phyloP scores from a whole-genome alignment of 2,113 vertebrate species.

The Cavia aperea region DNA sequence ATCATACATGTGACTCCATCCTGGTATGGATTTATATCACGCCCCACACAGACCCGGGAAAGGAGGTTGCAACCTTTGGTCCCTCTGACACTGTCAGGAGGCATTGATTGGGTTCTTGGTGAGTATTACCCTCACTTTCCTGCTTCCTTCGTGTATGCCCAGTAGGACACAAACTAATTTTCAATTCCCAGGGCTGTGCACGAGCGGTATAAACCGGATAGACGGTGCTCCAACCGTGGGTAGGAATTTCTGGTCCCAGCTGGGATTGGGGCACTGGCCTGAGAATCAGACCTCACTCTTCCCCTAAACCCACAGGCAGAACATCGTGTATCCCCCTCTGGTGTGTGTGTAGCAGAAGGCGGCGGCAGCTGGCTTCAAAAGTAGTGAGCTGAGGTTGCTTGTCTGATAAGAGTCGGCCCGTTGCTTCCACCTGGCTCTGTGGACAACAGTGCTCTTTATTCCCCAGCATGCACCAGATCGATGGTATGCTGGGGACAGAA shows the following conservation, averaged over 20 bases:
- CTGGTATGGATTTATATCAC: constrained; percentile 80
- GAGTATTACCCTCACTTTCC: not conserved
- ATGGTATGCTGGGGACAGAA: constrained; percentile 77
- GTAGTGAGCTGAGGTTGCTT: constrained; percentile 73
- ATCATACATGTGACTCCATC: constrained; percentile 75
- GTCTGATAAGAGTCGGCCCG: constrained; percentile 71
- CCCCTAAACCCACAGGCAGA: constrained; percentile 71
- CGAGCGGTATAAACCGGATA: constrained; percentile 82
- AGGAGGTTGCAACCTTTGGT: constrained; percentile 50
- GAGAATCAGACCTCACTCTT: constrained; percentile 46
- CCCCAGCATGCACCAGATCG: constrained; percentile 76
- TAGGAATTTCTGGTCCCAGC: constrained; percentile 6
- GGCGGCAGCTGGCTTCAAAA: constrained; percentile 72
- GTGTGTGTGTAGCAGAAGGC: constrained; percentile 70
- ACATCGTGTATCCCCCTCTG: constrained; percentile 76
- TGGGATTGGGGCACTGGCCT: not conserved
- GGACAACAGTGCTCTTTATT: constrained; percentile 64
- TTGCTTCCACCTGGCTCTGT: constrained; percentile 81
- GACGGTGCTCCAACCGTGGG: constrained; percentile 75
- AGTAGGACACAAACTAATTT: constrained; percentile 28
- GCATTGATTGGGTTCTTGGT: not conserved
- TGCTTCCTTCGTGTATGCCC: constrained; percentile 49
- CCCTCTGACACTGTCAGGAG: constrained; percentile 46
- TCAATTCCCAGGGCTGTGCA: constrained; percentile 80
- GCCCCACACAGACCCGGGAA: constrained; percentile 81